Base-by-base conservation (phyloP, 2,888 invertebrate species). In the Macaria notata region DNA sequence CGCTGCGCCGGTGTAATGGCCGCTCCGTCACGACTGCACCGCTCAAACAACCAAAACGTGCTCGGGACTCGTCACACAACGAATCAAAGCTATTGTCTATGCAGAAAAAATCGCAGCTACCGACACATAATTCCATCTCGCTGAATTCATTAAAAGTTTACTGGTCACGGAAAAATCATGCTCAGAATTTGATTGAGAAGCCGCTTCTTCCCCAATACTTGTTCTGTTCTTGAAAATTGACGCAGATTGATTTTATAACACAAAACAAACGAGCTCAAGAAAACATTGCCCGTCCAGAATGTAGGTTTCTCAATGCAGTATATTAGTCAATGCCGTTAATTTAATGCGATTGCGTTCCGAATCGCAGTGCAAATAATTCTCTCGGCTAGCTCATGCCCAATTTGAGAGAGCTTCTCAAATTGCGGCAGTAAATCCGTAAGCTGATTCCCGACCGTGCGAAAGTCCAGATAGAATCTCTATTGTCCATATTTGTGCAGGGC, bases 391-490 rank as follows among this genome's bases (percentile, higher is more conserved):
- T 58, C 53, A 63, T 63, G 54, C 56, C 65, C 68, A 70, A 65
- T 62, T 69, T 68, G 56, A 72, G 70, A 65, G 67, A 64, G 66
- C 69, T 68, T 65, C 68, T 71, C 67, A 72, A 74, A 77, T 76
- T 70, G 72, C 69, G 64, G 64, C 68, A 62, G 72, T 73, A 75
- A 75, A 75, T 73, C 72, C 63, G 65, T 56, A 64, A 67, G 66
- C 65, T 70, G 72, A 75, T 74, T 69, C 63, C 69, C 71, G 71
- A 80, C 77, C 84, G 84, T 84, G 84, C 79, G 84, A 84, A 84
- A 76, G 73, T 66, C 63, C 56, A 74, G 84, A 84, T 84, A 83
- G 70, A 70, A 84, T 84, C 84, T 73, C 71, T 63, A 70, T 68
- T 70, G 77, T 72, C 84, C 83, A 78, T 84, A 84, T 83, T 83